Conservation (phyloP, 2,113 vertebrate species). For the Rhea americana region DNA sequence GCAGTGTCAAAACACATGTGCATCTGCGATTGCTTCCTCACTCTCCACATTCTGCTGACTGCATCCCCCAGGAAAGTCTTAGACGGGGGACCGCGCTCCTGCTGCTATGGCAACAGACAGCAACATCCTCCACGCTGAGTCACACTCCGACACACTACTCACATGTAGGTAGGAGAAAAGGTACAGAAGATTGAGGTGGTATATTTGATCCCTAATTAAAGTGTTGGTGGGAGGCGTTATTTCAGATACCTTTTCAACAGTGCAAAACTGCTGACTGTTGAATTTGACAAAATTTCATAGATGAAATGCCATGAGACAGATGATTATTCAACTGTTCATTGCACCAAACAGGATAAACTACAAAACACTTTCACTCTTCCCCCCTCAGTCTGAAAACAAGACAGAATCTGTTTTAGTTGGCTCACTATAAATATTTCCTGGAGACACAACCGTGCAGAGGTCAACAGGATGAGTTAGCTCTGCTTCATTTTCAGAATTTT, state of each 20-base stretch:
- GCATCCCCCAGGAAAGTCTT: background rate
- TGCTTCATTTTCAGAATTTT: background rate
- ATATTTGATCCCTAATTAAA: background rate
- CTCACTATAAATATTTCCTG: background rate
- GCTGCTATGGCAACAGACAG: background rate
- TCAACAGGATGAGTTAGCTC: constrained; percentile 37
- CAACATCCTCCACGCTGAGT: background rate
- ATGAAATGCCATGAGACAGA: background rate
- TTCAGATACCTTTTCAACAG: background rate
- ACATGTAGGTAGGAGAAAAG: background rate
- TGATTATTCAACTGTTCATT: background rate
- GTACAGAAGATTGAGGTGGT: background rate
- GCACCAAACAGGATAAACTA: background rate
- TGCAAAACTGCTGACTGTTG: background rate
- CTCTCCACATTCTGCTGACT: background rate
- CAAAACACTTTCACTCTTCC: background rate
- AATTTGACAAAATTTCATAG: background rate
- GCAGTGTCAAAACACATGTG: background rate
- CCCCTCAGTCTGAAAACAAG: background rate
- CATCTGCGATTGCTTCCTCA: background rate
- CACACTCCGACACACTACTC: no score
- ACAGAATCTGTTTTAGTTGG: background rate
- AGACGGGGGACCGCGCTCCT: background rate
- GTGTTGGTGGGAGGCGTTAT: no score
- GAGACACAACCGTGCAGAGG: background rate